Percentiles rank a stretch among this genome's conserved stretches.
Conservation (phyloP, 2,888 invertebrate genomes). For the Parnassius smintheus region DNA sequence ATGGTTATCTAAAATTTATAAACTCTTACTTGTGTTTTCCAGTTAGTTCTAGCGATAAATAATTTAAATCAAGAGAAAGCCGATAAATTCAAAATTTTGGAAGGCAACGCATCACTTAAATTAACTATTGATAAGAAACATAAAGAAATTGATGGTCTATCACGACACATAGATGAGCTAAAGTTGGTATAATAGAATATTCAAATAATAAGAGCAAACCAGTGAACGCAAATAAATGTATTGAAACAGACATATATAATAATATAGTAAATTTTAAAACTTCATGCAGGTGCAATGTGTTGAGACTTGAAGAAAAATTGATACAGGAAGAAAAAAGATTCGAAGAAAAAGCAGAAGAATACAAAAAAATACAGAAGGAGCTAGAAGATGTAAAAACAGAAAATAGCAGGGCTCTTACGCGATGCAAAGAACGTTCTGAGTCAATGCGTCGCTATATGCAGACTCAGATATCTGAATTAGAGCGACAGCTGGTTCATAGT, state of each 20-base stretch:
- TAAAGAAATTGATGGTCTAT: conserved; percentile 46
- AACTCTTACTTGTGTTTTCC: conserved; percentile 2
- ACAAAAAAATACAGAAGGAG: conserved; percentile 46
- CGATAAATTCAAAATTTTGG: conserved; percentile 46
- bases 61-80: conserved; percentile 56
- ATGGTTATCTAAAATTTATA: background rate
- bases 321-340: conserved; percentile 48
- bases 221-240: too few relatives aligned
- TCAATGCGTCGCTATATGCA: conserved; percentile 60
- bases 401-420: conserved; percentile 44
- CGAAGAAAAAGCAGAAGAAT: conserved; percentile 55
- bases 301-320: conserved; percentile 59
- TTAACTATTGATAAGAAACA: conserved; percentile 44
- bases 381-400: conserved; percentile 58
- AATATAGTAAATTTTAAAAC: background rate
- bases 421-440: conserved; percentile 60
- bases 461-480: conserved; percentile 63
- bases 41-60: conserved; percentile 59
- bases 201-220: background rate
- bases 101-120: conserved; percentile 49
- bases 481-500: conserved; percentile 63
- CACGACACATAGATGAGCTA: conserved; percentile 47
- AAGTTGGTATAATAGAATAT: conserved; percentile 45
- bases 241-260: too few relatives aligned
- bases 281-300: conserved; percentile 44